Evolutionary conservation across 2,797 vertebrate genomes (phyloP), one percentile per base, ranked within the genome.

Genomic region (Spea hammondii): DNA sequence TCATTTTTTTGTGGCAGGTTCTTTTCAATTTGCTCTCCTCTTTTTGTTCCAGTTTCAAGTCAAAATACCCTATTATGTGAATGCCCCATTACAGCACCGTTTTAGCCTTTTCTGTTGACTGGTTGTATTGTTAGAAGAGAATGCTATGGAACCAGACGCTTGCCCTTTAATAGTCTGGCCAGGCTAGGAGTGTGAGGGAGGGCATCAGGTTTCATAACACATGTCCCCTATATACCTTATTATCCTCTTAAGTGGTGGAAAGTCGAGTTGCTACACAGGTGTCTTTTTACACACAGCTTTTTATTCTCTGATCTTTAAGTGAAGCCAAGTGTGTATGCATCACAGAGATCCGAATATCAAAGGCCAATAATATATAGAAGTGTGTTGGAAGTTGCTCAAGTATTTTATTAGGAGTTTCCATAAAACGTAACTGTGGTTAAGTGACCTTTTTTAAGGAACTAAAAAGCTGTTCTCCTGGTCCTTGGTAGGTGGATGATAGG

Each of bases 21-120:
- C 77, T 73, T 65, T 68, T 79, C 64, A 79, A 9, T 59, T 72
- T 72, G 64, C 68, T 67, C 70, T 67, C 53, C 70, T 79, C 69
- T 68, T 72, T 53, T 79, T 79, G 62, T 79, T 79, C 64, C 45
- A 12, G 7, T 73, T 73, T 79, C 10, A 72, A 73, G 70, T 73
- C 51, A 67, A 73, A 72, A 73, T 73, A 79, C 68, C 77, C 45
- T 67, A 60, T 79, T 79, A 72, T 79, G 17, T 59, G 67, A 79
- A 70, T 51, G 53, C 77, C 73, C 77, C 70, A 68, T 48, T 45
- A 53, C 55, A 78, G 76, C 70, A 57, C 51, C 47, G 59, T 79
- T 79, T 73, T 67, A 53, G 76, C 76, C 70, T 32, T 59, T 64
- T 77, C 67, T 72, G 76, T 66, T 72, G 77, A 67, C 77, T 79